Evolutionary conservation across 2,797 vertebrate genomes (phyloP).

Genomic region (Prunella strophiata): DNA sequence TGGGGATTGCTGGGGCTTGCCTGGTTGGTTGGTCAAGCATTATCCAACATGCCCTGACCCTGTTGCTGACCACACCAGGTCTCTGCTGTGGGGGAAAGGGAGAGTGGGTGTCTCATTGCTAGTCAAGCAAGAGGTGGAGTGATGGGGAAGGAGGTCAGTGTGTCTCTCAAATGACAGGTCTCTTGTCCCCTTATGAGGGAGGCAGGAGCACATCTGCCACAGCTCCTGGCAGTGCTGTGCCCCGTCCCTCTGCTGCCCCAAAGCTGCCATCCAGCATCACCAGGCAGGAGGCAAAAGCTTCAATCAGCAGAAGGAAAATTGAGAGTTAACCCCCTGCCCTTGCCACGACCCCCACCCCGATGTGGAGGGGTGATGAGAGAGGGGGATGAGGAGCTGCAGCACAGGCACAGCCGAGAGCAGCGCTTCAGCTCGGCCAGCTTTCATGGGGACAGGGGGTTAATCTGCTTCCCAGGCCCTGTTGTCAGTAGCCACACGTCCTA

Average conservation of each 20-base stretch:
- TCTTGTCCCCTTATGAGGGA: neutral
- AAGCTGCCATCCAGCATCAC: neutral
- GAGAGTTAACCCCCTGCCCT: neutral
- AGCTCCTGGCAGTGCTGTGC: neutral
- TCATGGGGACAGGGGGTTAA: constrained; percentile 10
- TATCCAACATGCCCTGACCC: accelerated
- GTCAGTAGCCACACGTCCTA: constrained; percentile 12
- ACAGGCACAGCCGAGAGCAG: neutral
- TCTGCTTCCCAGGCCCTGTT: constrained; percentile 49
- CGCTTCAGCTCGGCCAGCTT: neutral
- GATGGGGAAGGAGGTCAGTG: neutral
- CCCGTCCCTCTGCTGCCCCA: neutral
- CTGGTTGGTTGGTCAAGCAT: neutral
- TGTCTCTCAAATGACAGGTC: neutral
- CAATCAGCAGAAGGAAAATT: constrained; percentile 32
- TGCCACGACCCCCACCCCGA: accelerated
- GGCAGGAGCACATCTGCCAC: neutral
- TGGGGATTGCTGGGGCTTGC: neutral
- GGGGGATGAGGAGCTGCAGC: neutral
- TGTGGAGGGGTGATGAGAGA: neutral
- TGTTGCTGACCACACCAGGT: neutral
- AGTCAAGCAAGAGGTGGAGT: neutral
- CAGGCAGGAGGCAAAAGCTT: neutral
- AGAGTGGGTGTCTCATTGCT: neutral
- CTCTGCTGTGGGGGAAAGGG: neutral